Conservation (phyloP, 2,113 vertebrate species). For the Upupa epops region DNA sequence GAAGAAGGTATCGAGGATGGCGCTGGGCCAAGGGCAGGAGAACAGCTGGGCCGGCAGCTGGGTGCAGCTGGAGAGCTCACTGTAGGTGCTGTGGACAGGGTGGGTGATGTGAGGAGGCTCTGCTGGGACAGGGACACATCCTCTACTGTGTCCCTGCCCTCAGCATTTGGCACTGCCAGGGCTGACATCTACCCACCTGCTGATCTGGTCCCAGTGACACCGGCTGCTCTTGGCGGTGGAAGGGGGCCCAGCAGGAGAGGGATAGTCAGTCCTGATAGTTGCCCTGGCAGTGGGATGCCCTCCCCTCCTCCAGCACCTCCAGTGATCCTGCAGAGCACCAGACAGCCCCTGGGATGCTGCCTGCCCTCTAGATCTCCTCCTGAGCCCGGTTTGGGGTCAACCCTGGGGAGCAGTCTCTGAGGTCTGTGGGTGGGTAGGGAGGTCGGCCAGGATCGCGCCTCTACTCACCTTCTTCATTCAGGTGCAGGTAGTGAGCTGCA, state of each 20-base stretch:
- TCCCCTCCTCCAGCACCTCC: not conserved
- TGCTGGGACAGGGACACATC: fast-evolving
- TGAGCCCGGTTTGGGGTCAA: fast-evolving
- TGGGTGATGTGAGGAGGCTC: fast-evolving
- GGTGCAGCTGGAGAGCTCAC: not conserved
- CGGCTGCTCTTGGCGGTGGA: not conserved
- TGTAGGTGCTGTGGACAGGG: not conserved
- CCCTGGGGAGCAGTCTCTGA: fast-evolving
- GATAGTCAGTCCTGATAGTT: not conserved
- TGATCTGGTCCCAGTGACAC: not conserved
- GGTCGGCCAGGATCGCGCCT: not conserved
- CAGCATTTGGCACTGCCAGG: fast-evolving
- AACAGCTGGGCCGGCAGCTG: slow-evolving; percentile 13
- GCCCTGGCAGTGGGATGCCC: not conserved
- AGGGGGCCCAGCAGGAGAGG: slow-evolving; percentile 10
- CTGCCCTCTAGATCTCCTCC: not conserved
- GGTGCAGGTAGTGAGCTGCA: not conserved
- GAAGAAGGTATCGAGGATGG: not conserved
- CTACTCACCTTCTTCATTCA: not conserved
- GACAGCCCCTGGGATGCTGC: fast-evolving
- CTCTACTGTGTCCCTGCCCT: fast-evolving
- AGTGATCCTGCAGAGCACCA: not conserved
- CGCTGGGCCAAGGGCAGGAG: not conserved
- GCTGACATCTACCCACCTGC: not conserved
- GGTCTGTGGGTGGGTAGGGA: not conserved